Evolutionary conservation across 2,888 invertebrate species (phyloP), one percentile per base, ranked within the genome.

Genomic region (Lomographa bimaculata): DNA sequence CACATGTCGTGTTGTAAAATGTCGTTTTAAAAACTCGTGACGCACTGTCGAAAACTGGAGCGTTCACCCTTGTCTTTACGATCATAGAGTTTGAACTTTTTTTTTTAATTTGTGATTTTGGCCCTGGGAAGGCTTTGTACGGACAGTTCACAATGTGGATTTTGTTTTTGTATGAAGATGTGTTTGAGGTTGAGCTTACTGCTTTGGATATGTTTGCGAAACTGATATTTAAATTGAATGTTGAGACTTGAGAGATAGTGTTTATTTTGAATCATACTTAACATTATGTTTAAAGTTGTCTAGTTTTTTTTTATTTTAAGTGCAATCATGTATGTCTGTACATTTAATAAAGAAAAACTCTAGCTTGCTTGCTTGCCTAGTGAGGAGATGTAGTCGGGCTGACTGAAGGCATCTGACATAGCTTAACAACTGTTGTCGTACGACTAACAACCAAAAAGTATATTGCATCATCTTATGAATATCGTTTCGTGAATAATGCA

Each of bases 1-100:
- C 89, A 89, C 87, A 89, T 89, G 87, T 87, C 89, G 85, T 75
- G 80, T 74, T 80, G 73, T 78, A 82, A 80, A 87, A 84, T 79
- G 79, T 80, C 71, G 68, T 68, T 81, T 77, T 76, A 74, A 82
- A 80, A 82, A 73, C 47, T 28, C 44, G 49, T 54, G 49, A 39
- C 53, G 38, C 36, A 34, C 30, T 27, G 54, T 42, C 54, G 24
- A 39, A 20, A 46, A 60, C 30, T 29, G 43, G 47, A 18, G 27
- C 44, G 7, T 53, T 57, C 44, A 46, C 69, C 62, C 68, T 68
- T 73, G 63, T 60, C 23, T 4, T 19, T 9, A 23, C 8, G 20
- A 2, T 1, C n/a, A 45, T 73, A 74, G 57, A 66, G 70, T 55
- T 53, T 43, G 49, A 14, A 27, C 25, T 43, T 46, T 42, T 53